Percentiles rank a stretch among this genome's conserved stretches.
These are phyloP conservation scores for Lates japonicus DNA, from an alignment of 2,797 vertebrate genomes.

Conservation along the genomic window DNA sequence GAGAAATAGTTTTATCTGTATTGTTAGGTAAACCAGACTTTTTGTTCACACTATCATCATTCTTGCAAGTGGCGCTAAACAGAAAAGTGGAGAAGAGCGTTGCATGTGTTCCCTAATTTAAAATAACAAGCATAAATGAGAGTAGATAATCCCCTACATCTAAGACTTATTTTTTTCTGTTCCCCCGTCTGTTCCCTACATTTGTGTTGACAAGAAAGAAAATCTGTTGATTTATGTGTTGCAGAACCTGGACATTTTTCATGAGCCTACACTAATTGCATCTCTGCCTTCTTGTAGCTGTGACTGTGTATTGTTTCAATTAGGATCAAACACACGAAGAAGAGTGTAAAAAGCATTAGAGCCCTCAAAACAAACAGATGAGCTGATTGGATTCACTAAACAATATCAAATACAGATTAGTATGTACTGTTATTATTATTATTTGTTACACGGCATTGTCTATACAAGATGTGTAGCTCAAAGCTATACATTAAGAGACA, in stretches of 20 bases:
- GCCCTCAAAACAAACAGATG: too few species aligned
- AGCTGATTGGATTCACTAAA: not conserved
- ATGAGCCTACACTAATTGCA: not conserved
- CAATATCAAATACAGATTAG: not conserved
- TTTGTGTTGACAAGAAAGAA: slow-evolving; percentile 4
- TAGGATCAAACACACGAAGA: not conserved
- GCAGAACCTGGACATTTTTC: not conserved
- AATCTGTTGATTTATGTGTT: not conserved
- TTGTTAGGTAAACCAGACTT: not conserved
- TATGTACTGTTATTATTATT: not conserved
- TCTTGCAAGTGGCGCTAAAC: not conserved
- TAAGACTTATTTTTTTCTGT: not conserved
- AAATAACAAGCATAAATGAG: slow-evolving; percentile 9
- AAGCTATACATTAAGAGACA: not conserved
- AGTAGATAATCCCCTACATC: not conserved
- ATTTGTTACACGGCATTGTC: not conserved
- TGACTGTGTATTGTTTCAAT: not conserved
- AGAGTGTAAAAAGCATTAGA: not conserved
- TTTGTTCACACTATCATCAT: not conserved
- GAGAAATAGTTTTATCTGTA: not conserved
- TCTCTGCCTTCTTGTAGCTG: not conserved
- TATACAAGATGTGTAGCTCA: not conserved
- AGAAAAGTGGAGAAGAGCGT: not conserved
- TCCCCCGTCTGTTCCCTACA: not conserved
- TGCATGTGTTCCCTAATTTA: slow-evolving; percentile 15